phyloP scores from a whole-genome alignment of 1,140 invertebrate species.

The Drosophila burlai region DNA sequence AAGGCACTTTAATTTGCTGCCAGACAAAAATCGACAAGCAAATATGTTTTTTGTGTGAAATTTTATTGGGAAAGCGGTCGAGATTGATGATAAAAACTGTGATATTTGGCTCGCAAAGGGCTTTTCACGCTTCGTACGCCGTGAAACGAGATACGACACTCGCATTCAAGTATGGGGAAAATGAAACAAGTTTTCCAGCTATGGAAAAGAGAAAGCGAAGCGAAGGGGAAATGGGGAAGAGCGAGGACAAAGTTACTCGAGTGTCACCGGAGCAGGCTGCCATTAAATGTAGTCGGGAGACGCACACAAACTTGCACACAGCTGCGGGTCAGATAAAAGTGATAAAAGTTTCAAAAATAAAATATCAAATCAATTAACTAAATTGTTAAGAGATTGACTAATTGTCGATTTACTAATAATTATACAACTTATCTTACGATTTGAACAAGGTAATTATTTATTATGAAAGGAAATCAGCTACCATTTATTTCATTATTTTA shows the following conservation, averaged over 20 bases:
- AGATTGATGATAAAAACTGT: conserved; percentile 40
- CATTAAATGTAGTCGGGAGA: conserved; percentile 56
- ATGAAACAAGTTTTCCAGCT: conserved; percentile 52
- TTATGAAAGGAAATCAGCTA: neutral
- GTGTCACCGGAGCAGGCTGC: conserved; percentile 60
- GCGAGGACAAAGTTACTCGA: conserved; percentile 59
- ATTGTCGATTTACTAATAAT: too few species aligned
- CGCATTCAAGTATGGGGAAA: conserved; percentile 66
- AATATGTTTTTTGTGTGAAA: too few species aligned
- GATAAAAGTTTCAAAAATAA: too few species aligned
- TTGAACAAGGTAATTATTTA: neutral
- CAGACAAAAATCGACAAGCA: too few species aligned
- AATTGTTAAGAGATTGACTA: too few species aligned
- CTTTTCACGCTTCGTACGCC: conserved; percentile 69
- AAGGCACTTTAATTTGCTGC: conserved; percentile 66
- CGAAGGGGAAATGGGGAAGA: neutral
- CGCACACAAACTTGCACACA: conserved; percentile 26
- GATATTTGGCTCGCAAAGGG: conserved; percentile 23
- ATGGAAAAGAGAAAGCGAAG: neutral
- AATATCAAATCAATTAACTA: neutral
- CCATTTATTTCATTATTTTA: neutral
- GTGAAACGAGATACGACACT: conserved; percentile 70
- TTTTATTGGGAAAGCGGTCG: conserved; percentile 18
- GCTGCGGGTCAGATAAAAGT: neutral
- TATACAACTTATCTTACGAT: neutral